Evolutionary conservation across 2,888 invertebrate species (phyloP).

Genomic region (Macrosiphum euphorbiae): DNA sequence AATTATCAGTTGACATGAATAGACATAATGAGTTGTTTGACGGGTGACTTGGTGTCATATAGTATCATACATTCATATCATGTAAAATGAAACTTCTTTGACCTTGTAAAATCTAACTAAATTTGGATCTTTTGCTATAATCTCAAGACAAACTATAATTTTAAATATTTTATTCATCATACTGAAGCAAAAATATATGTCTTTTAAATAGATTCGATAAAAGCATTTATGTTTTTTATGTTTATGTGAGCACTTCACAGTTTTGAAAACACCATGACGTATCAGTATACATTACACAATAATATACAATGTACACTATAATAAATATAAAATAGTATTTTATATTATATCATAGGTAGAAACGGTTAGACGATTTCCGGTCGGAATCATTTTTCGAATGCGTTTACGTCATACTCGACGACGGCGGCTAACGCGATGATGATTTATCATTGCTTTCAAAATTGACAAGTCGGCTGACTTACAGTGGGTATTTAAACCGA

Average conservation of each 20-base stretch:
- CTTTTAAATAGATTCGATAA: not conserved
- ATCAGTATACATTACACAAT: not conserved
- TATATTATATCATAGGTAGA: not conserved
- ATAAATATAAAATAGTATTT: slow-evolving; percentile 2
- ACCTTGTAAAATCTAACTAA: not conserved
- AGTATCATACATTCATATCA: no score
- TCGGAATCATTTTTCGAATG: not conserved
- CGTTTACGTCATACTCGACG: not conserved
- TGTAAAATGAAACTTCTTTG: not conserved
- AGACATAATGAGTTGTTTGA: not conserved
- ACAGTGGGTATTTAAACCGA: not conserved
- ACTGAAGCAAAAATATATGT: not conserved
- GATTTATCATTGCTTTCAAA: not conserved
- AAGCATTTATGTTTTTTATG: not conserved
- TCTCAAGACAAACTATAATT: not conserved
- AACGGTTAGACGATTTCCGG: not conserved
- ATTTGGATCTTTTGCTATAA: not conserved
- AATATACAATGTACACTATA: not conserved
- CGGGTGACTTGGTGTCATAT: not conserved
- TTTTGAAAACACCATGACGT: not conserved
- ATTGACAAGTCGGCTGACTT: not conserved
- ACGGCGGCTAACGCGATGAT: not conserved
- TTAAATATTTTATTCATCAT: not conserved
- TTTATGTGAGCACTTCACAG: not conserved
- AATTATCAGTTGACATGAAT: not conserved